Evolutionary conservation across 2,113 vertebrate species (phyloP).

Genomic region (human (Homo sapiens)): DNA sequence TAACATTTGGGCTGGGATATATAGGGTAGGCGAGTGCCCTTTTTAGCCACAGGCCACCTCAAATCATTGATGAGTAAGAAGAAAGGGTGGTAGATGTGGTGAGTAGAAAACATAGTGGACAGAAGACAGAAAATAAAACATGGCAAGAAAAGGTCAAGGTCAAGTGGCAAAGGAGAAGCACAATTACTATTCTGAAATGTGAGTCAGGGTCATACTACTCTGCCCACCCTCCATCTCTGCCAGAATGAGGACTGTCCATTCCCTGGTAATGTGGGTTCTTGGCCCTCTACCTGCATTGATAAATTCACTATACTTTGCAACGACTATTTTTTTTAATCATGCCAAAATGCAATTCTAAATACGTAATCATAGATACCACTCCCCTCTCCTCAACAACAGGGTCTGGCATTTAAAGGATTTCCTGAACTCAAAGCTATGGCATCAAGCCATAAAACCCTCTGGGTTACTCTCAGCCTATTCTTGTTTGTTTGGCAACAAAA

Average conservation of each 20-base stretch:
- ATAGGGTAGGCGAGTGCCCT: too few species aligned
- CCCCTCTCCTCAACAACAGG: fast-evolving
- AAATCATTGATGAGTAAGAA: neutral
- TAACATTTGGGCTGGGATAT: neutral
- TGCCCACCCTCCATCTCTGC: neutral
- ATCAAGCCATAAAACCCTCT: neutral
- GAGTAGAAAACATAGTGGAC: neutral
- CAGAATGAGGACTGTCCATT: neutral
- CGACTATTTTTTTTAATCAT: neutral
- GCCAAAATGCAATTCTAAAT: neutral
- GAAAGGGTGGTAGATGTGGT: neutral
- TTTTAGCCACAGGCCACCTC: neutral
- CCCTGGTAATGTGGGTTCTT: neutral
- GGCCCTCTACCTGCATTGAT: neutral
- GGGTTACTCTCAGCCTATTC: neutral
- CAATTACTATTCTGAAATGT: neutral
- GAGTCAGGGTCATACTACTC: neutral
- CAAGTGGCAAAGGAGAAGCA: neutral
- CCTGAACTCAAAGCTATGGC: neutral
- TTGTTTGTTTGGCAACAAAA: neutral
- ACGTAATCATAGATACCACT: neutral
- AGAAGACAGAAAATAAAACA: neutral
- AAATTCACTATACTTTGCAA: neutral
- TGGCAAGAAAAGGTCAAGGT: neutral
- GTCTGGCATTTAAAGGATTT: neutral